Evolutionary conservation across 2,797 vertebrate genomes (phyloP).

Genomic region (Taenioides sp.): DNA sequence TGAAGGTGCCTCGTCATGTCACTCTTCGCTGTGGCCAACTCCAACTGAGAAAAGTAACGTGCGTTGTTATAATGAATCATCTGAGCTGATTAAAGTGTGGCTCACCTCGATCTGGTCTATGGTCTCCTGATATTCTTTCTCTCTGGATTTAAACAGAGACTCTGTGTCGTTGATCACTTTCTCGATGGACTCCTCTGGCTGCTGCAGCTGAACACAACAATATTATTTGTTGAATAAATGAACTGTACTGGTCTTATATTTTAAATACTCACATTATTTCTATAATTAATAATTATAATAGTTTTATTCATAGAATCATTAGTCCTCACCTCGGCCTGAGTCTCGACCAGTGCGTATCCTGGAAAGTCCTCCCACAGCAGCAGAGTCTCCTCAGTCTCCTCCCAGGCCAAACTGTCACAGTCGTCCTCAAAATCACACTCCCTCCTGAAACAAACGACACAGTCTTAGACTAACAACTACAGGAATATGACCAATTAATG

Average conservation of each 20-base stretch:
- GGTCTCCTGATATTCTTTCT: conserved; percentile 9
- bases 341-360: conserved; percentile 81
- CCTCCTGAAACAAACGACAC: conserved; percentile 66
- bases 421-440: conserved; percentile 94
- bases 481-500: too few species aligned
- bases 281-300: too few species aligned
- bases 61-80: too few species aligned
- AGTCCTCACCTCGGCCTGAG: conserved; percentile 83
- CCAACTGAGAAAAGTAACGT: conserved; percentile 75
- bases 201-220: conserved; percentile 19
- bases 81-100: too few species aligned
- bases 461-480: too few species aligned
- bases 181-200: conserved; percentile 49
- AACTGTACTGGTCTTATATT: too few species aligned
- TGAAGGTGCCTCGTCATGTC: conserved; percentile 97
- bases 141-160: conserved; percentile 8
- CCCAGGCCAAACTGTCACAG: conserved; percentile 94
- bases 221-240: too few species aligned
- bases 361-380: conserved; percentile 94
- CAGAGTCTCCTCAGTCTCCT: conserved; percentile 92
- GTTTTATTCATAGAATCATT: too few species aligned
- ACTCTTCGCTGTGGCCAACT: conserved; percentile 92
- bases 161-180: conserved; percentile 10
- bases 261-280: too few species aligned
- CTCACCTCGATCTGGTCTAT: conserved; percentile 6